Base-by-base conservation (phyloP, 2,113 vertebrate genomes). In the Sclerurus mexicanus region DNA sequence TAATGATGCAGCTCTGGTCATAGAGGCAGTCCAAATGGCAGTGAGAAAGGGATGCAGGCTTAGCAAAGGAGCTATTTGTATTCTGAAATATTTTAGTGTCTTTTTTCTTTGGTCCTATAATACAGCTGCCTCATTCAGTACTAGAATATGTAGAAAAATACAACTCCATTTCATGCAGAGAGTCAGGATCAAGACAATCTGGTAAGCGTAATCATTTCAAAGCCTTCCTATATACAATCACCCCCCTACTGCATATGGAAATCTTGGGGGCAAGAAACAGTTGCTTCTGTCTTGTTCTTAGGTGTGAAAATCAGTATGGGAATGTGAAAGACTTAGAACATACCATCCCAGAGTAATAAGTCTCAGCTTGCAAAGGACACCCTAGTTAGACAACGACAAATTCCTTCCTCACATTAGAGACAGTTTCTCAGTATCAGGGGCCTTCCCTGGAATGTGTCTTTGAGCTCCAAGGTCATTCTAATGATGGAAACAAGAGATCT, bases 341-440 rank as follows among this genome's bases (percentile, higher is more conserved):
- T 68, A 17, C 76, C 69, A 82, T 75, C 25, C 50, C 56, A 71
- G 47, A 79, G 77, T 68, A 90, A 0, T 90, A 67, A 60, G 79
- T 81, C 56, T 90, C 92, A 93, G 18, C 95, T 96, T 97, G 89
- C 77, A 93, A 71, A 92, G 81, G 35, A 60, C 62, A 73, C 50
- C 73, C 71, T 83, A 74, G 75, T 96, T 95, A 94, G 35, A 81
- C 84, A 96, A 93, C 37, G 77, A 96, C 84, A 95, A 85, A 96
- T 96, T 94, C 89, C 67, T 95, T 91, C 35, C 33, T 74, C 59
- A 83, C 74, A 20, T 92, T 89, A 92, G 13, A 87, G 60, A 60
- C 42, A 55, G 89, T 24, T 95, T 84, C 55, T 96, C 59, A 55
- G 62, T 62, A 58, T 64, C 69, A 85, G 42, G 5, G 88, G n/a